Evolutionary conservation across 2,797 vertebrate genomes (phyloP), one percentile per base, ranked within the genome.

Genomic region (Siniperca undulata): DNA sequence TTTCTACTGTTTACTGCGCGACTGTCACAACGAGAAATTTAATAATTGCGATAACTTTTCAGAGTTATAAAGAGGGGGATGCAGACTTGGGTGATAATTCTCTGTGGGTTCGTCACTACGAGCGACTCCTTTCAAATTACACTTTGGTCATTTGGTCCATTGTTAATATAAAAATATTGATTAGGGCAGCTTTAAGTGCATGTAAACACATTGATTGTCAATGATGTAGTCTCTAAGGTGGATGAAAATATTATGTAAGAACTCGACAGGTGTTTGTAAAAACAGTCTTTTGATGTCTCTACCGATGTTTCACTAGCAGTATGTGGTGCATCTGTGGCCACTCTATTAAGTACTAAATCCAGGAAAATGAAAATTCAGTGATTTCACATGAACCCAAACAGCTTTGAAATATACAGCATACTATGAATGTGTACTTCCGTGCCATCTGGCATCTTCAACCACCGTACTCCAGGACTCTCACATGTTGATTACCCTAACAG

Each of bases 401-500:
- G 40, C 20, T 48, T 69, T 5, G 6, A 55, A 77, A 59, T 34
- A 55, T 3, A 59, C 27, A 40, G n/a, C 27, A 38, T 7, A 60
- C 40, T 27, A 34, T 40, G 46, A 67, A 50, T 58, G 58, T 55
- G 64, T 16, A 48, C 24, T 55, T 66, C 12, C 0, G 0, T 30
- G 14, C 46, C 64, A 64, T 42, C 44, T 64, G 76, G 38, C 60
- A 44, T 81, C 46, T 75, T 74, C 76, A 80, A 7, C 61, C 46
- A 12, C 70, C 27, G 20, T 66, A 17, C 73, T 53, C 14, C 22
- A 40, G 14, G 66, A 74, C 64, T 65, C 58, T 79, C 46, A 36
- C 46, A 55, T 58, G 38, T 20, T 70, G 64, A 85, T 70, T 72
- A 77, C 50, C 40, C 40, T 19, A 64, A 84, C 68, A 83, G 69